Evolutionary conservation across 2,113 vertebrate species (phyloP), one percentile per base, ranked within the genome.

Genomic region (Rostratula benghalensis): DNA sequence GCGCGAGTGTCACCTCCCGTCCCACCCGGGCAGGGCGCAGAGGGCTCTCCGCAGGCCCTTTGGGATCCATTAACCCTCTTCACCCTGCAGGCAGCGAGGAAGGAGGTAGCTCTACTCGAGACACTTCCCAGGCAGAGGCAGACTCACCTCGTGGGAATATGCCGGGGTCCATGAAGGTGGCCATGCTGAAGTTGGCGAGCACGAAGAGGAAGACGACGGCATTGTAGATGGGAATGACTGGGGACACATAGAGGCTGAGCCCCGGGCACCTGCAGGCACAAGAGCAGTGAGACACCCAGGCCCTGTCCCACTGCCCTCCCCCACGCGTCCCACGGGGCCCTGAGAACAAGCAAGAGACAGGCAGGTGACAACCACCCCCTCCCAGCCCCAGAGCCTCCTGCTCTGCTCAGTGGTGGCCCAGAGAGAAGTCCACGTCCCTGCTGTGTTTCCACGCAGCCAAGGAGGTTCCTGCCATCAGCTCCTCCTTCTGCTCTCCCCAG

Each of bases 81-180:
- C 10, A 10, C 30, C 50, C 22, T 1, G 0, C 27, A 63, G 61
- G 30, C 74, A 54, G 46, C 25, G 28, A 5, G 14, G 16, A 25
- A 63, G 31, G 33, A 63, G n/a, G 61, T 10, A 17, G 53, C 50
- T 68, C 31, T 10, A 11, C 5, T 30, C 1, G 0, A 86, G 75
- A 35, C 22, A 3, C 20, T 56, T 79, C 54, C 30, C 6, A 0
- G 20, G 33, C 3, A 5, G 30, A 54, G 31, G 21, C 31, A 27
- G 64, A 89, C 96, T 97, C 97, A 99, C 99, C 99, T 99, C 99
- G 98, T 1, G 99, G 99, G 95, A 99, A 99, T 95, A 99, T 98
- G 87, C 99, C 99, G 1, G 99, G 99, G 97, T 99, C 99, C 99
- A 99, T 99, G 97, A 99, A 99, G 43, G 99, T 99, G 94, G 99